phyloP scores from a whole-genome alignment of 2,888 invertebrate species.

The Dasysyrphus tricinctus region DNA sequence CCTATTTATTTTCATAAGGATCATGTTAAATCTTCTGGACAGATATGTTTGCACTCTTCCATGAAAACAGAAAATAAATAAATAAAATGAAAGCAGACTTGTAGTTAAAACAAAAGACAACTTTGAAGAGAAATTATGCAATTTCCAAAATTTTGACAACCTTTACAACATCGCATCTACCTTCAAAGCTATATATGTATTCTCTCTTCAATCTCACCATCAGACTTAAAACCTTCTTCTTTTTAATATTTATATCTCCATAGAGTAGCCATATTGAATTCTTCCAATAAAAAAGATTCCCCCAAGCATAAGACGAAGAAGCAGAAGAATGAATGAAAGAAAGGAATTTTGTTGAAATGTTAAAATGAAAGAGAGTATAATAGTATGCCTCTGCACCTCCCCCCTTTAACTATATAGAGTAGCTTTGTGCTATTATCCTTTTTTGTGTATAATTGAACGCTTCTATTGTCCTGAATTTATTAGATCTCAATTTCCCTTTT shows the following conservation, averaged over 20 bases:
- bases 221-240: not conserved
- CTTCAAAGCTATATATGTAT: not conserved
- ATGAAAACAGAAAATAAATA: not conserved
- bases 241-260: not conserved
- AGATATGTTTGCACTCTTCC: not conserved
- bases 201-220: not conserved
- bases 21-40: not conserved
- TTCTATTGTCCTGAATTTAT: slow-evolving; percentile 71
- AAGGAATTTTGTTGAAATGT: slow-evolving; percentile 4
- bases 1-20: not conserved
- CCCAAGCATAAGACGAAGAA: slow-evolving; percentile 26
- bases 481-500: slow-evolving; percentile 72
- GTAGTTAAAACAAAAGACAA: slow-evolving; percentile 9
- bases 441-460: slow-evolving; percentile 72
- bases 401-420: not conserved
- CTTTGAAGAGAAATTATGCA: slow-evolving; percentile 16
- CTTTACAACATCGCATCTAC: too few relatives aligned
- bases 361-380: slow-evolving; percentile 26
- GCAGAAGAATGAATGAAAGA: slow-evolving; percentile 5
- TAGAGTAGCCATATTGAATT: slow-evolving; percentile 4
- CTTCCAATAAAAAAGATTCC: slow-evolving; percentile 41
- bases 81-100: not conserved
- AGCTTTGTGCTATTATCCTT: slow-evolving; percentile 49
- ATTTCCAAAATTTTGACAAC: slow-evolving; percentile 16
- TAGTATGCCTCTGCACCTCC: slow-evolving; percentile 15